Evolutionary conservation across 2,113 vertebrate species (phyloP).

Genomic region (Embiotoca jacksoni): DNA sequence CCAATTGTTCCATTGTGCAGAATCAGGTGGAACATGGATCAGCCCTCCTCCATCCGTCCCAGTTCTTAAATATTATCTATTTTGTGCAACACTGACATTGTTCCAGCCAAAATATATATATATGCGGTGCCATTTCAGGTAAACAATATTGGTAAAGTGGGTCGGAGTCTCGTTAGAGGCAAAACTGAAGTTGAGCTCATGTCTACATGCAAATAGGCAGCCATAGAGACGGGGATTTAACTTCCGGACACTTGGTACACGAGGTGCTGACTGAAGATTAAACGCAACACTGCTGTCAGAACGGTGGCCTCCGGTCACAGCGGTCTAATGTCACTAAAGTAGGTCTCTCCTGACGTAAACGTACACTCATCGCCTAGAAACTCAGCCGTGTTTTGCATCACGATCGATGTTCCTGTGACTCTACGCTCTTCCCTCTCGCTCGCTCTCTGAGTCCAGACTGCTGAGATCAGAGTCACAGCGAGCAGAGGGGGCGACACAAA

Average conservation of each 20-base stretch:
- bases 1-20: background rate
- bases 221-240: conserved; percentile 11
- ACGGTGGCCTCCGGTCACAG: background rate
- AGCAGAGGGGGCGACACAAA: conserved; percentile 26
- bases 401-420: background rate
- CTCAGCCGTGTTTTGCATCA: background rate
- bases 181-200: background rate
- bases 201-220: conserved; percentile 11
- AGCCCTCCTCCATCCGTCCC: too few relatives aligned
- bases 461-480: background rate
- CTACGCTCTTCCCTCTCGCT: background rate
- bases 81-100: too few relatives aligned
- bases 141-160: background rate
- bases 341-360: background rate
- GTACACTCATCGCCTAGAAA: background rate
- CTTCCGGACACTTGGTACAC: background rate
- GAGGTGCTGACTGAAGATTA: conserved; percentile 14
- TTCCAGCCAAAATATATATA: too few relatives aligned
- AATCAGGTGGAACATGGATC: background rate
- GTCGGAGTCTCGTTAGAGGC: background rate
- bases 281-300: background rate
- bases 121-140: background rate
- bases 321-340: background rate
- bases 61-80: too few relatives aligned
- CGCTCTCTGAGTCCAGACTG: background rate